Evolutionary conservation across 2,113 vertebrate genomes (phyloP).

Genomic region (Alces alces): DNA sequence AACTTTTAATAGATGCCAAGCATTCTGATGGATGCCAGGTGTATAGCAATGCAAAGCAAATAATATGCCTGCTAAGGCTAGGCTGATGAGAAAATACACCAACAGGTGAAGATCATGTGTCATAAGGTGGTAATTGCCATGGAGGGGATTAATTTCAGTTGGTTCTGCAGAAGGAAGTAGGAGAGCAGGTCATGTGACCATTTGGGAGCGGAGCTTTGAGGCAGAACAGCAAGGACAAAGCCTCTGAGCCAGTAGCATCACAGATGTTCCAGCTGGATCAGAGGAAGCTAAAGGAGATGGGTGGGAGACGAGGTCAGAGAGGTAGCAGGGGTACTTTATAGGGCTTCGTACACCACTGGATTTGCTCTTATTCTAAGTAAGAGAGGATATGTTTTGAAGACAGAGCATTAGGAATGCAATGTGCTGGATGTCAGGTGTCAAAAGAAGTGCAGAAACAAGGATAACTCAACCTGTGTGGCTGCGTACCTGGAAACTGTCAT

Average conservation of each 20-base stretch:
- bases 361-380: not conserved
- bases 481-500: not conserved
- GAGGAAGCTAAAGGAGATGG: not conserved
- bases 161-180: not conserved
- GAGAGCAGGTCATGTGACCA: not conserved
- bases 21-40: not conserved
- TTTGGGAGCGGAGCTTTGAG: not conserved
- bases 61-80: not conserved
- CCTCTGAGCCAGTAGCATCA: not conserved
- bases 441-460: not conserved
- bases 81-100: not conserved
- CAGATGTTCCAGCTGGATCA: not conserved
- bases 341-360: not conserved
- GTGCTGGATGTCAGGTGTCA: not conserved
- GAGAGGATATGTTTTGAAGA: not conserved
- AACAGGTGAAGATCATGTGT: not conserved
- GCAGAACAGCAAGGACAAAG: not conserved
- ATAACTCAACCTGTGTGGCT: not conserved
- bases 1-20: not conserved
- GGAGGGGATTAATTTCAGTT: not conserved
- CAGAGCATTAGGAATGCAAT: not conserved
- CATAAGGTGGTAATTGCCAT: not conserved
- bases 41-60: not conserved
- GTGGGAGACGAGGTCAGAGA: not conserved
- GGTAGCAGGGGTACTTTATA: not conserved